These are phyloP conservation scores for Papilio glaucus DNA, from an alignment of 1,140 invertebrate species.

Conservation along the genomic window DNA sequence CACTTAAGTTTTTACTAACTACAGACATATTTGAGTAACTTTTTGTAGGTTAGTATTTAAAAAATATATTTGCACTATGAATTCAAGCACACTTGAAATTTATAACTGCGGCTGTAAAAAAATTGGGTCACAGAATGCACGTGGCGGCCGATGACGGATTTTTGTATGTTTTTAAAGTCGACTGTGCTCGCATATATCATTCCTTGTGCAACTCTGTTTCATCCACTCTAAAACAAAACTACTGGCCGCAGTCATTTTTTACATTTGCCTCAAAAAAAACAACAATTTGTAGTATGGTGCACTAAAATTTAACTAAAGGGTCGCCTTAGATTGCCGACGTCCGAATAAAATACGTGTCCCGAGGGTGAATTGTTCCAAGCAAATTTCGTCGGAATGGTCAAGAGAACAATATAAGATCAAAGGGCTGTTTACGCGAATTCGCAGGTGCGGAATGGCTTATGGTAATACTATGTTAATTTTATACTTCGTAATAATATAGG, in stretches of 20 bases:
- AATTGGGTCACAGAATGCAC: conserved; percentile 34
- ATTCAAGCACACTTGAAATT: conserved; percentile 13
- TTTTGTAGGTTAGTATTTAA: not conserved
- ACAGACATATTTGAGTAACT: too few species aligned
- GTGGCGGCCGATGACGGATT: conserved; percentile 31
- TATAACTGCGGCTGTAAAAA: conserved; percentile 15
- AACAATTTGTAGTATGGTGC: not conserved
- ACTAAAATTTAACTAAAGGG: conserved; percentile 42
- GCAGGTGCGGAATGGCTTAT: conserved; percentile 54
- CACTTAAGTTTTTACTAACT: too few species aligned
- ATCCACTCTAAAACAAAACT: not conserved
- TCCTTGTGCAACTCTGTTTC: not conserved
- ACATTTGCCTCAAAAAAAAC: not conserved
- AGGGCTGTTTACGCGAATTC: conserved; percentile 63
- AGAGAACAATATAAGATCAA: conserved; percentile 72
- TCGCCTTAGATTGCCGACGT: conserved; percentile 40
- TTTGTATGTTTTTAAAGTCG: conserved; percentile 26
- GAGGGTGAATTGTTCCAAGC: conserved; percentile 52
- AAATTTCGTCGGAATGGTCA: conserved; percentile 66
- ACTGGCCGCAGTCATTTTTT: not conserved
- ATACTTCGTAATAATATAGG: conserved; percentile 34
- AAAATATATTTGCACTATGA: conserved; percentile 4
- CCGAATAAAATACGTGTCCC: conserved; percentile 60
- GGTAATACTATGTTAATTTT: conserved; percentile 44
- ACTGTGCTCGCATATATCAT: conserved; percentile 25